Evolutionary conservation across 2,888 invertebrate species (phyloP), one percentile per base, ranked within the genome.

Genomic region (Agonopterix subpropinquella): DNA sequence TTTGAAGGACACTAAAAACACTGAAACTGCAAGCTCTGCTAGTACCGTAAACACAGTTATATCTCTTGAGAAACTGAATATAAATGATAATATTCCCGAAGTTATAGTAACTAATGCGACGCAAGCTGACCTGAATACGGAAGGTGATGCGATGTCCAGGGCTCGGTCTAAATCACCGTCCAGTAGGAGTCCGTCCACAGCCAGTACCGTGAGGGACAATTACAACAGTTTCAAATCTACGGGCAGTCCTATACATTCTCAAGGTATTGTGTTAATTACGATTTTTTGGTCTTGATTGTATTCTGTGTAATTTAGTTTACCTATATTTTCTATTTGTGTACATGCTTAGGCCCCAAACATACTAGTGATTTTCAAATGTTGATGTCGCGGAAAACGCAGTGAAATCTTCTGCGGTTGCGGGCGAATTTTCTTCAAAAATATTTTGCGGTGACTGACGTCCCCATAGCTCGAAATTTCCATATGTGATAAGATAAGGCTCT

Each of bases 201-300:
- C 80, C 13, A 84, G 79, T 50, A 87, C 86, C 0, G 80, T 87
- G 1, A 77, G 83, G 36, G 87, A 88, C 50, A 83, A 81, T 47
- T 67, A 57, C 49, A 56, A 52, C 0, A 81, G 82, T 57, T 81
- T 82, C 54, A 82, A 79, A 54, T 77, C 78, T 52, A 70, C 61
- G 4, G 75, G 75, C 42, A 87, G 84, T 50, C 79, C 80, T 0
- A 45, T 72, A 47, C 66, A 72, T 42, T 59, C 55, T 57, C 28
- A 28, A 28, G 28, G 28, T 28, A 28, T 28, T 7, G 28, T 28
- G 28, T 28, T 28, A 4, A 28, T 28, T 28, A 5, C 5, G 28
- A 28, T 28, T 28, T 18, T 28, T 28, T 1, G 5, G 1, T 1
- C 5, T 28, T 28, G 28, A 18, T 28, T 28, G 28, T 28, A 28